Evolutionary conservation across 92 coral and sea anemone genomes (phyloP).

Genomic region (Epizoanthus illoricatus): DNA sequence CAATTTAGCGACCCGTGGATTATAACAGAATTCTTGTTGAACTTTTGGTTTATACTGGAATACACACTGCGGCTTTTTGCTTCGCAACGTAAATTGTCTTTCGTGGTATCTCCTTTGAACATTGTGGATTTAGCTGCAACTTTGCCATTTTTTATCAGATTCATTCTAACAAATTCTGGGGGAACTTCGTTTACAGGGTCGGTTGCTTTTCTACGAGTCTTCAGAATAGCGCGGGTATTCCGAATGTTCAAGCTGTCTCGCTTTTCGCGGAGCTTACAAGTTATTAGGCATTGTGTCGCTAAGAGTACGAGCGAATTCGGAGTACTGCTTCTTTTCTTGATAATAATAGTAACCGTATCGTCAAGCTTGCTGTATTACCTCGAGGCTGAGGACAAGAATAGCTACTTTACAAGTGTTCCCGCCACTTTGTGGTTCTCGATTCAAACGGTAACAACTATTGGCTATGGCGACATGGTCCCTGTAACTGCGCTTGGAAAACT

Average conservation of each 20-base stretch:
- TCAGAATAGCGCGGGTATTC: conserved; percentile 50
- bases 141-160: conserved; percentile 39
- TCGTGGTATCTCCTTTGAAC: conserved; percentile 49
- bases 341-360: conserved; percentile 46
- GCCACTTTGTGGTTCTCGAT: conserved; percentile 51
- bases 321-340: conserved; percentile 40
- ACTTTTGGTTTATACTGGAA: conserved; percentile 47
- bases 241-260: conserved; percentile 54
- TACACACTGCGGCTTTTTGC: conserved; percentile 40
- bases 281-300: conserved; percentile 46
- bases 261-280: conserved; percentile 46
- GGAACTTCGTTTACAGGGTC: not conserved
- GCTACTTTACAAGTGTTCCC: conserved; percentile 48
- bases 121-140: conserved; percentile 48
- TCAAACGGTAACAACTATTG: conserved; percentile 54
- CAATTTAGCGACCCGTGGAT: conserved; percentile 32
- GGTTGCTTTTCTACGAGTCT: conserved; percentile 40
- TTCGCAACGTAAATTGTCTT: conserved; percentile 42
- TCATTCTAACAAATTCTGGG: not conserved
- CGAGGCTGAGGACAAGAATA: conserved; percentile 34
- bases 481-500: conserved; percentile 43
- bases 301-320: conserved; percentile 52
- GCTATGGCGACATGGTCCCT: conserved; percentile 56
- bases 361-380: conserved; percentile 51
- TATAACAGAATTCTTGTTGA: conserved; percentile 24